A percentile compares a stretch with the other conserved stretches of the same genome.
These are phyloP conservation scores for Todus mexicanus DNA, from an alignment of 2,797 vertebrate genomes.

Conservation along the genomic window DNA sequence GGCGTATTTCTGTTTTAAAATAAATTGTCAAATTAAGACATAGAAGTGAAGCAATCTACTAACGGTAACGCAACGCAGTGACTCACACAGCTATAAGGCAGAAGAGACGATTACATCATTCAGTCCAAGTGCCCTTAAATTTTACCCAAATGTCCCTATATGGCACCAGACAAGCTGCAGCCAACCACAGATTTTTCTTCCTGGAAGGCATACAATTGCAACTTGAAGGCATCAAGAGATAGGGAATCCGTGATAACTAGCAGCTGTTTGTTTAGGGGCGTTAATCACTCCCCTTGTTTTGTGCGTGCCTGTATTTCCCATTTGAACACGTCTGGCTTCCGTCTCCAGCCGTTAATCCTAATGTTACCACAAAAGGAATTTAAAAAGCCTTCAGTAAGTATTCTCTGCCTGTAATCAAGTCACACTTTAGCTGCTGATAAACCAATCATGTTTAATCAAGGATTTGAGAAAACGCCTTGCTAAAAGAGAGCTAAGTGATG, in stretches of 20 bases:
- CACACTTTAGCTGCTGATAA: neutral
- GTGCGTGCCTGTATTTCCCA: neutral
- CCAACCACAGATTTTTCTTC: neutral
- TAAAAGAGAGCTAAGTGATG: neutral
- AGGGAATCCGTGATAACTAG: neutral
- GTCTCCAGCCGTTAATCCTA: neutral
- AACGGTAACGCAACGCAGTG: neutral
- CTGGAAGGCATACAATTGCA: neutral
- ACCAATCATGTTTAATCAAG: neutral
- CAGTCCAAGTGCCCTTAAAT: neutral
- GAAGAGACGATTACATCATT: neutral
- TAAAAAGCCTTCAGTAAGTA: neutral
- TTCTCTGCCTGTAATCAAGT: neutral
- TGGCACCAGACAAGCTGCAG: neutral
- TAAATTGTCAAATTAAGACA: conserved; percentile 14
- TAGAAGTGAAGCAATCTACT: neutral
- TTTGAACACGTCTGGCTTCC: neutral
- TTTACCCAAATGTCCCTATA: neutral
- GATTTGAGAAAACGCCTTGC: neutral
- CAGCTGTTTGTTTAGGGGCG: neutral
- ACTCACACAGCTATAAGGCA: conserved; percentile 16
- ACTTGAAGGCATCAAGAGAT: neutral
- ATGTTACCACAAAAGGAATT: neutral
- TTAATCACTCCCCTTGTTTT: neutral
- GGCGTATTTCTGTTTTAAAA: neutral